A percentile compares a stretch with the other conserved stretches of the same genome.
Evolutionary conservation across 2,113 vertebrate species (phyloP).

Genomic region (Gymnorhina tibicen): DNA sequence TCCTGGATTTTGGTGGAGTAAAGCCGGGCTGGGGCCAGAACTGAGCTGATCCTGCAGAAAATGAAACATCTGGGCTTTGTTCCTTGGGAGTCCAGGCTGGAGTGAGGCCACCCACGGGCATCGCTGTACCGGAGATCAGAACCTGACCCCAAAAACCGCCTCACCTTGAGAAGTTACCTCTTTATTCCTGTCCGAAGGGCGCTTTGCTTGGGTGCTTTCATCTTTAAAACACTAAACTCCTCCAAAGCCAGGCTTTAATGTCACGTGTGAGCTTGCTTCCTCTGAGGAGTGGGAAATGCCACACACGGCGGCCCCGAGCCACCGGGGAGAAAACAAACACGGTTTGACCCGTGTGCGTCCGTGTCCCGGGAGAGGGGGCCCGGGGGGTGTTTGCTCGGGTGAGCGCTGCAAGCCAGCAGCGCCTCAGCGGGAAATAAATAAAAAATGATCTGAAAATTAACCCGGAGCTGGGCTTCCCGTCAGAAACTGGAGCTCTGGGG

Average conservation of each 20-base stretch:
- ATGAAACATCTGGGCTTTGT: neutral
- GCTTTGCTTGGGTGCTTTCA: conserved; percentile 13
- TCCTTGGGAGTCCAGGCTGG: neutral
- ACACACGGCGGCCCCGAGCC: neutral
- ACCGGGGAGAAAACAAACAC: neutral
- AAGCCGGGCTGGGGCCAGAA: neutral
- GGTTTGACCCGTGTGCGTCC: neutral
- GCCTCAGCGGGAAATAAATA: conserved; percentile 13
- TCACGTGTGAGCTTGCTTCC: neutral
- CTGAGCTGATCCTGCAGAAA: neutral
- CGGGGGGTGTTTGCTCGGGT: neutral
- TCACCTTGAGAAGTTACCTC: neutral
- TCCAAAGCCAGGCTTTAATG: conserved; percentile 20
- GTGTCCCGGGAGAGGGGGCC: conserved; percentile 12
- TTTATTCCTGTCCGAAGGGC: neutral
- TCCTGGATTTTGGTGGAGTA: neutral
- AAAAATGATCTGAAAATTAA: conserved; percentile 9
- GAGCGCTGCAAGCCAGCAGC: neutral
- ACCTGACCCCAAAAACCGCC: neutral
- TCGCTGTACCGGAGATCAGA: neutral
- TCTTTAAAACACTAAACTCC: neutral
- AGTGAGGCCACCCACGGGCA: neutral
- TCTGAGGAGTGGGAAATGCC: conserved; percentile 38
- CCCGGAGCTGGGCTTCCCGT: neutral
- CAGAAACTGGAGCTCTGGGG: neutral